These are phyloP conservation scores for Hippoglossus stenolepis DNA, from an alignment of 2,113 vertebrate genomes.

Conservation along the genomic window DNA sequence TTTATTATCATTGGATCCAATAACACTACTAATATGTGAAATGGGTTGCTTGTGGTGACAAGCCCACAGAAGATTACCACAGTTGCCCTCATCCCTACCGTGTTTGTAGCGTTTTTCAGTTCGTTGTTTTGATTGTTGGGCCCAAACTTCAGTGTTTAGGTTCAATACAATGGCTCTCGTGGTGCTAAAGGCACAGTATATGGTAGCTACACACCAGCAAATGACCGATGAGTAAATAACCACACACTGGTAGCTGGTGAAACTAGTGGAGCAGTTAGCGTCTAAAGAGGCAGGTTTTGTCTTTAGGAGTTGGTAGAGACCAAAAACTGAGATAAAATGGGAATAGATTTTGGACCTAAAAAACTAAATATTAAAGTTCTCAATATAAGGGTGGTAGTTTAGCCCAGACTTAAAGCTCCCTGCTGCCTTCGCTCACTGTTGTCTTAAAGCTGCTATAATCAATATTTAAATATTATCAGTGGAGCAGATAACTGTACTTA, in stretches of 20 bases:
- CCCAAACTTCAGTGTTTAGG: background rate
- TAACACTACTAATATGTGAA: background rate
- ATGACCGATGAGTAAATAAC: too few relatives aligned
- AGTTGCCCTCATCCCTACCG: background rate
- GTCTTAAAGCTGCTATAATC: background rate
- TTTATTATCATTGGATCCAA: constrained; percentile 8
- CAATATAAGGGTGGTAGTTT: constrained; percentile 21
- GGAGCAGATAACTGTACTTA: background rate
- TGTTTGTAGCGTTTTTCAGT: background rate
- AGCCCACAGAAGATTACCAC: background rate
- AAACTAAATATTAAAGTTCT: too few relatives aligned
- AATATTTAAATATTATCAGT: background rate
- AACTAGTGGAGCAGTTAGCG: too few relatives aligned
- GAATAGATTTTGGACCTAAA: constrained; percentile 10
- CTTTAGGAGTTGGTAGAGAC: too few relatives aligned
- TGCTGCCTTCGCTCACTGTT: background rate
- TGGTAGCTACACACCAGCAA: too few relatives aligned
- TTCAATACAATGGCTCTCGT: background rate
- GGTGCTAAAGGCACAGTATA: too few relatives aligned
- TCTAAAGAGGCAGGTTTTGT: too few relatives aligned
- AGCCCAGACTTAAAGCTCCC: constrained; percentile 5
- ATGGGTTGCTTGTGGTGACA: background rate
- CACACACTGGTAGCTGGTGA: too few relatives aligned
- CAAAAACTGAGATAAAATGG: too few relatives aligned
- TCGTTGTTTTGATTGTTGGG: background rate